Evolutionary conservation across 2,797 vertebrate genomes (phyloP), one percentile per base, ranked within the genome.

Genomic region (Pipistrellus pipistrellus): DNA sequence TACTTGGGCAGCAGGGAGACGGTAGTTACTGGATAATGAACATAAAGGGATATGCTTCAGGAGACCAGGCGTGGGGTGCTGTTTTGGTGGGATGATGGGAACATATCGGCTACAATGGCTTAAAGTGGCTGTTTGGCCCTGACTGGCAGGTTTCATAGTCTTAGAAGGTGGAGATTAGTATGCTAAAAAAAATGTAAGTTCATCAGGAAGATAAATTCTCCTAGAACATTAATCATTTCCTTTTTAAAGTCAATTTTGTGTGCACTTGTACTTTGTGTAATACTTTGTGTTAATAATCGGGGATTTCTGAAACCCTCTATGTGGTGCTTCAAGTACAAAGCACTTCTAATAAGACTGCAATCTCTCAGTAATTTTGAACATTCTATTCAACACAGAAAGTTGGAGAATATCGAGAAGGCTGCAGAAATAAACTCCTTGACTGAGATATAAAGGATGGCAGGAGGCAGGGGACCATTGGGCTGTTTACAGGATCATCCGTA

Each of bases 301-400:
- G 11, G 21, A 48, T 71, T 89, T 62, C 41, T 77, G 66, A 62
- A 86, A 27, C 18, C 82, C 8, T 78, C 57, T 59, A 14, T 6
- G 12, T 62, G 59, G 44, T 27, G 5, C 55, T 23, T 46, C 46
- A 20, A 80, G 18, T 32, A 68, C 53, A 46, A 82, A 83, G 44
- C 21, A 55, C 17, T n/a, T 72, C 35, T 78, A 95, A 84, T 73
- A 72, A 66, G 23, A 51, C 48, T 72, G 15, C 41, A 11, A 6
- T 55, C 11, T 64, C 30, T 81, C 68, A 30, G n/a, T 72, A 71
- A 90, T 96, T 80, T 77, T 87, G 86, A 85, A 62, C 30, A 83
- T 35, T 91, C 12, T 66, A 6, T 20, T 88, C 64, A 83, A 38
- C 35, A 32, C 38, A 87, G 59, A 48, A 72, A 73, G 27, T 71